Percentiles rank a stretch among this genome's conserved stretches.
phyloP scores from a whole-genome alignment of 1,140 invertebrate genomes.

The Panagrolaimus sp. region DNA sequence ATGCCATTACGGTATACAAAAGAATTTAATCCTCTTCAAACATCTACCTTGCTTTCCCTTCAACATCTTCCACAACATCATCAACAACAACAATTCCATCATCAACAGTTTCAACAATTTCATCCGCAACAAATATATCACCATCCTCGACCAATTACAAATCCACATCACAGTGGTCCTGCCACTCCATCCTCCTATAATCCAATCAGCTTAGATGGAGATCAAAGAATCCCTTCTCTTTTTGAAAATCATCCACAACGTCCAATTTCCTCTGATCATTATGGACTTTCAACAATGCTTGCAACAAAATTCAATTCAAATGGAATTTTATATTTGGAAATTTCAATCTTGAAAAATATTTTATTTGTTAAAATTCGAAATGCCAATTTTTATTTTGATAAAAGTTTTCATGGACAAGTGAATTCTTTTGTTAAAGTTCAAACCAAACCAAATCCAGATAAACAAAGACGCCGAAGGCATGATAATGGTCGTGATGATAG shows the following conservation, averaged over 20 bases:
- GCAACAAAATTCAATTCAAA: neutral
- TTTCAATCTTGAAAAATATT: neutral
- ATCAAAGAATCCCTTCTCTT: too few species aligned
- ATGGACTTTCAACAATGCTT: neutral
- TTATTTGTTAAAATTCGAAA: neutral
- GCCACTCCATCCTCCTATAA: too few species aligned
- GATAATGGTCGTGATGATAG: neutral
- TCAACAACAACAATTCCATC: neutral
- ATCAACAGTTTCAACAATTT: neutral
- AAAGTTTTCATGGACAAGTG: neutral
- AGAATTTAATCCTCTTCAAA: neutral
- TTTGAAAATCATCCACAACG: neutral
- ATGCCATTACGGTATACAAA: neutral
- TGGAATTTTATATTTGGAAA: neutral
- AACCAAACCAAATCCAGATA: conserved; percentile 6
- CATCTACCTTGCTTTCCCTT: neutral
- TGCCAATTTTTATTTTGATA: neutral
- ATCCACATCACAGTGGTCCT: too few species aligned
- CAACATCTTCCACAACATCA: neutral
- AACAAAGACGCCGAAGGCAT: neutral
- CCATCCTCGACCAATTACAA: too few species aligned
- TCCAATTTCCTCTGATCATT: neutral
- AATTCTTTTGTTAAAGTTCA: neutral
- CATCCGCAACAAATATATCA: too few species aligned
- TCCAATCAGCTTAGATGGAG: too few species aligned